phyloP scores from a whole-genome alignment of 2,797 vertebrate species.

The Microcaecilia unicolor region DNA sequence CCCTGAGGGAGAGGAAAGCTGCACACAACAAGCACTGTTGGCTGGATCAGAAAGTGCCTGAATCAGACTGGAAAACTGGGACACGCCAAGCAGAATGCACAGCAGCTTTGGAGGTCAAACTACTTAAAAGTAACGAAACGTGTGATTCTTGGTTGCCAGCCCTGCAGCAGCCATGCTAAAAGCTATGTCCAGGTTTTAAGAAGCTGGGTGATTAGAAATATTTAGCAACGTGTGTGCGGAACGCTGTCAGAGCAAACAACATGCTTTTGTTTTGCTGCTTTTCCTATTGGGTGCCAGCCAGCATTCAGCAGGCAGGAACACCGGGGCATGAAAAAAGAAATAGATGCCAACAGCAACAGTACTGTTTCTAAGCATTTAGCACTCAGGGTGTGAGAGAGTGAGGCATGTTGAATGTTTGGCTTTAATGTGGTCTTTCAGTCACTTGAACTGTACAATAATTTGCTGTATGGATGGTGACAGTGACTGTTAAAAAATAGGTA shows the following conservation, averaged over 20 bases:
- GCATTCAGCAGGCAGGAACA: conserved; percentile 13
- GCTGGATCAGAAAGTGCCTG: conserved; percentile 16
- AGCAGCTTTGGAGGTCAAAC: neutral
- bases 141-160: too few species aligned
- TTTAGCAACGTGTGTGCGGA: neutral
- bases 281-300: conserved; percentile 12
- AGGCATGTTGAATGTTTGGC: neutral
- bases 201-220: neutral
- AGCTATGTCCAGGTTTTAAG: neutral
- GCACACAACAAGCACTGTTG: conserved; percentile 15
- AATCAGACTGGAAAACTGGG: neutral
- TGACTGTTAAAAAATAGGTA: too few species aligned
- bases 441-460: too few species aligned
- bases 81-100: conserved; percentile 1
- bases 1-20: conserved; percentile 38
- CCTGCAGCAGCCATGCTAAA: too few species aligned
- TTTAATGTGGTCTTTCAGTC: too few species aligned
- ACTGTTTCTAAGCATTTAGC: neutral
- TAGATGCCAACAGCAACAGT: conserved; percentile 1
- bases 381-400: neutral
- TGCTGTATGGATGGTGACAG: too few species aligned
- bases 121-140: neutral
- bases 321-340: neutral
- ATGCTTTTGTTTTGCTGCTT: neutral
- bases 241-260: neutral